phyloP scores from a whole-genome alignment of 1,140 invertebrate species.

The Aplysia californica region DNA sequence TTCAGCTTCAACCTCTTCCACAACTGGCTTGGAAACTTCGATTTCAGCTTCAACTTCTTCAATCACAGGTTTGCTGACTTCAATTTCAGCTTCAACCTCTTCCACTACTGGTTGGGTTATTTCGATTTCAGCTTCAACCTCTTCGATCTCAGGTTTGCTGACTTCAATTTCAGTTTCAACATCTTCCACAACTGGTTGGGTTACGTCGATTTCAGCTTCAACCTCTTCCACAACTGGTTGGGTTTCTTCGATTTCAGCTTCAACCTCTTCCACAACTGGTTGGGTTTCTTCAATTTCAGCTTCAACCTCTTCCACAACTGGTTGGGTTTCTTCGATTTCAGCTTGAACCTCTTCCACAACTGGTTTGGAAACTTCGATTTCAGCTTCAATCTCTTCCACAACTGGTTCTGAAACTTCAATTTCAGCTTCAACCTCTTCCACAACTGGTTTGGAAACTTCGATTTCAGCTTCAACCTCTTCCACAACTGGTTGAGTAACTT shows the following conservation, averaged over 20 bases:
- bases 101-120: background rate
- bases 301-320: no score
- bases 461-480: conserved; percentile 19
- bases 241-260: background rate
- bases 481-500: background rate
- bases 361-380: background rate
- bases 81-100: conserved; percentile 27
- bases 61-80: conserved; percentile 18
- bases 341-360: conserved; percentile 4
- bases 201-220: no score
- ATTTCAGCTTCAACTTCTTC: conserved; percentile 4
- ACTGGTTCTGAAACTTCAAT: no score
- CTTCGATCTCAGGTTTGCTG: background rate
- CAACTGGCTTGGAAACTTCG: no score
- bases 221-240: background rate
- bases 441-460: no score
- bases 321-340: no score
- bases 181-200: no score
- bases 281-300: no score
- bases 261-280: background rate
- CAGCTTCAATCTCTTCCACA: background rate
- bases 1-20: no score
- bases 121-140: background rate
- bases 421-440: no score
- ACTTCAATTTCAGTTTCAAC: no score